These are phyloP conservation scores for Campoplex nolae DNA, from an alignment of 2,888 invertebrate species.

Conservation along the genomic window DNA sequence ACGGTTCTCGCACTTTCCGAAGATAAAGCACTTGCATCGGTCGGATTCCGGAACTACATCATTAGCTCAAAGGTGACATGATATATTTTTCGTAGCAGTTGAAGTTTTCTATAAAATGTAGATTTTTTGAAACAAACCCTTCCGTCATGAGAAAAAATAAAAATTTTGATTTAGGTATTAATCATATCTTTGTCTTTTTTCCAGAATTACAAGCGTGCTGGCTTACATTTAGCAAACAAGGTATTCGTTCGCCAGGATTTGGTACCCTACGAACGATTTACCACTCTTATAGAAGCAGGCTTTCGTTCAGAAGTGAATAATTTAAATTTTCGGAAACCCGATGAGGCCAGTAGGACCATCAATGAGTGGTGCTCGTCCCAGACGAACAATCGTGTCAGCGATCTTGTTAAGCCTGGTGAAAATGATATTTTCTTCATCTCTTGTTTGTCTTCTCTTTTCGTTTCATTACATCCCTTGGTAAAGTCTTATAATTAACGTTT, in stretches of 20 bases:
- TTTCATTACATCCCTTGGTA: too few relatives aligned
- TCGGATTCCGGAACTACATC: conserved; percentile 75
- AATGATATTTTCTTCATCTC: background rate
- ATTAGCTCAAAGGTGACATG: conserved; percentile 73
- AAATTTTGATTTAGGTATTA: background rate
- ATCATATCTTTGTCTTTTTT: too few relatives aligned
- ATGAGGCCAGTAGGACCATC: conserved; percentile 86
- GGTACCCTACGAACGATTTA: conserved; percentile 85
- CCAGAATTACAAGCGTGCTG: conserved; percentile 80
- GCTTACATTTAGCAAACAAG: conserved; percentile 90
- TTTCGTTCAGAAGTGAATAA: conserved; percentile 88
- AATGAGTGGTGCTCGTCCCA: conserved; percentile 92
- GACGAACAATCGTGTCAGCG: conserved; percentile 92
- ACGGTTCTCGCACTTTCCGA: conserved; percentile 73
- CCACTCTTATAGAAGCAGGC: conserved; percentile 86
- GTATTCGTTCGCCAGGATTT: conserved; percentile 87
- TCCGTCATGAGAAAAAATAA: background rate
- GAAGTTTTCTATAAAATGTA: background rate
- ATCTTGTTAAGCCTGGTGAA: conserved; percentile 88
- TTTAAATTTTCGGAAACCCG: conserved; percentile 87
- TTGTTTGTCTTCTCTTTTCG: background rate
- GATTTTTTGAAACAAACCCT: background rate
- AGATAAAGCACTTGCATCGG: conserved; percentile 61
- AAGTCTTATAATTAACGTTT: too few relatives aligned
- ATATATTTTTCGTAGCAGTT: background rate